Base-by-base conservation (phyloP, 2,113 vertebrate genomes). In the Psophia crepitans region DNA sequence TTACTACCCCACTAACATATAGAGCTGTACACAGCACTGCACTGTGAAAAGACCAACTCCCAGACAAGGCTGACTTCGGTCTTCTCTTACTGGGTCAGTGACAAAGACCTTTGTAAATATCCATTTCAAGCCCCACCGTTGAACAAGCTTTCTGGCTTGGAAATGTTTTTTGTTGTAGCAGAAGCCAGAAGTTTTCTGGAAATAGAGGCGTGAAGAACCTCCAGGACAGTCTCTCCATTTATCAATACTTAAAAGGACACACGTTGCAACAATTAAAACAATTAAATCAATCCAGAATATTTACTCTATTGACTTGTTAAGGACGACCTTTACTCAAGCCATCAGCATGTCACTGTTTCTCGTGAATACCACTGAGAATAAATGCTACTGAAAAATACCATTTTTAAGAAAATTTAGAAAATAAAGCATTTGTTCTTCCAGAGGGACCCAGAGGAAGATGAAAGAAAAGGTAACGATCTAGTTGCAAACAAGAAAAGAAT, bases 251-350 rank as follows among this genome's bases (percentile, higher is more conserved):
- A 75, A 73, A 89, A 95, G 74, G 65, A 91, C 81, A 82, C 12
- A 75, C 32, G 43, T 44, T 82, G 84, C 74, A 87, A 96, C 94
- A 95, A 89, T 91, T 93, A 87, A 93, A 96, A 89, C 84, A 91
- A 89, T 48, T 11, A 89, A 89, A 91, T 94, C 74, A 94, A 94
- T 95, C 65, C 54, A 73, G 78, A 95, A 94, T 93, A 96, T 96
- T 95, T 96, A 93, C 81, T 95, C 68, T 89, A 89, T 87, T 75
- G 93, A 94, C 84, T 83, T 66, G 23, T 70, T 73, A 85, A 83
- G 60, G 84, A 87, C 1, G 21, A 91, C 77, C 94, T 95, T 91
- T 91, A 89, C 57, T 84, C 39, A 84, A 89, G 61, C 48, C 83
- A 44, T 75, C 89, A 80, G 73, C 74, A 37, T n/a, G 82, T 61